These are phyloP conservation scores for Coracias cyanogaster DNA, from an alignment of 2,797 vertebrate genomes.

Conservation along the genomic window DNA sequence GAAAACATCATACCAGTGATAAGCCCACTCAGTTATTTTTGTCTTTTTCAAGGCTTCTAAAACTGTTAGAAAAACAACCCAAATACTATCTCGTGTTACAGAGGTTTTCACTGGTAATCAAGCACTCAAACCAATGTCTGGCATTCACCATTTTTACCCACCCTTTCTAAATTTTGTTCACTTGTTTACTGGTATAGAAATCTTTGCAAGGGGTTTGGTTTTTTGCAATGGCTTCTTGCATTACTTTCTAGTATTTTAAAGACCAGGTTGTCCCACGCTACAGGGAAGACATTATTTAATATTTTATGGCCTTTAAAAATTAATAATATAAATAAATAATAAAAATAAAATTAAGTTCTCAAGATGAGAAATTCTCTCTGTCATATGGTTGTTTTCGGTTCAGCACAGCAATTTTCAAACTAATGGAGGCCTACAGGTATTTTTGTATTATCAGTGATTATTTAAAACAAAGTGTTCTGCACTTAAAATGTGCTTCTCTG, in stretches of 20 bases:
- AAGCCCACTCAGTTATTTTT: neutral
- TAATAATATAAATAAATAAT: too few relatives aligned
- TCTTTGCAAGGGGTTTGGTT: neutral
- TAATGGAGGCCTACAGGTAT: neutral
- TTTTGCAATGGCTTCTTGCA: neutral
- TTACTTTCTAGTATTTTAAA: neutral
- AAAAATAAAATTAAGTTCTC: neutral
- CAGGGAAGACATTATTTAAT: neutral
- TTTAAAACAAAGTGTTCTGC: neutral
- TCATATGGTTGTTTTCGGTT: neutral
- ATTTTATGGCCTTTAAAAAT: neutral
- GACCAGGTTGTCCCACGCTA: neutral
- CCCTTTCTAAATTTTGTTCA: neutral
- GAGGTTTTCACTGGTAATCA: neutral
- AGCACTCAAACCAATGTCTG: neutral
- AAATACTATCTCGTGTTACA: neutral
- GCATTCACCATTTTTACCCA: neutral
- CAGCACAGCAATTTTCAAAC: neutral
- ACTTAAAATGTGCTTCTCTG: neutral
- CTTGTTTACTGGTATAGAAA: neutral
- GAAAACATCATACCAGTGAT: neutral
- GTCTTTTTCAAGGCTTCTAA: neutral
- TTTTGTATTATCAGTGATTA: neutral
- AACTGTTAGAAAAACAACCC: neutral
- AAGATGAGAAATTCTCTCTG: neutral